Conservation (phyloP, 1,140 invertebrate genomes). For the Drosophila bocqueti region DNA sequence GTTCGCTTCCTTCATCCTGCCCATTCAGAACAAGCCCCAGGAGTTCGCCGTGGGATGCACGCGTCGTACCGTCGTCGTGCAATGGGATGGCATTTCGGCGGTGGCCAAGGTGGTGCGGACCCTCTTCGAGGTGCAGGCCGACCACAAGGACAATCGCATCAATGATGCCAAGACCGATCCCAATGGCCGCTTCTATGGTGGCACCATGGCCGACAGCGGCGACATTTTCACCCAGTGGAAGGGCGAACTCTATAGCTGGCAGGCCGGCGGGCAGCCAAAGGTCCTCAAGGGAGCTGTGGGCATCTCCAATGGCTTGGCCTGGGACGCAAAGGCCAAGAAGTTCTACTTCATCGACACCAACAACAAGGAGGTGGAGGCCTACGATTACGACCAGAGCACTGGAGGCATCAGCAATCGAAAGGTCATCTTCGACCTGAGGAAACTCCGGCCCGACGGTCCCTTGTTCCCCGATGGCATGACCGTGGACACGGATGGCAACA, state of each 20-base stretch:
- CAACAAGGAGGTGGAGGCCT: slow-evolving; percentile 88
- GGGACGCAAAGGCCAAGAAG: slow-evolving; percentile 89
- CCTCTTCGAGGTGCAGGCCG: slow-evolving; percentile 87
- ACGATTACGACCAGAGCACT: slow-evolving; percentile 90
- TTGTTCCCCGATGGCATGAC: slow-evolving; percentile 90
- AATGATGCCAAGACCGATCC: slow-evolving; percentile 96
- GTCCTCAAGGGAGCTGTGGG: slow-evolving; percentile 85
- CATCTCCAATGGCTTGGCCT: slow-evolving; percentile 93
- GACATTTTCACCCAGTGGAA: slow-evolving; percentile 86
- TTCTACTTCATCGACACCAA: slow-evolving; percentile 92
- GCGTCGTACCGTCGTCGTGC: slow-evolving; percentile 87
- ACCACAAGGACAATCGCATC: slow-evolving; percentile 87
- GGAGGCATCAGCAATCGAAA: slow-evolving; percentile 88
- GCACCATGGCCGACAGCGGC: slow-evolving; percentile 88
- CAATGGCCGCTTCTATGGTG: slow-evolving; percentile 89
- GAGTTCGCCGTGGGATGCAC: slow-evolving; percentile 89
- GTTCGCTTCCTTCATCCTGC: slow-evolving; percentile 88
- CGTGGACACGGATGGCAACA: slow-evolving; percentile 89
- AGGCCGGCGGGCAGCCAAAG: slow-evolving; percentile 88
- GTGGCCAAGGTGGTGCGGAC: slow-evolving; percentile 85
- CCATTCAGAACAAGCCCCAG: slow-evolving; percentile 87
- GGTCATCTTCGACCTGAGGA: slow-evolving; percentile 86
- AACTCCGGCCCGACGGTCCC: slow-evolving; percentile 85
- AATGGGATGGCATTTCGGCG: slow-evolving; percentile 88
- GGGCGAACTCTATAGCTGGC: slow-evolving; percentile 85